Conservation (phyloP, 1,140 invertebrate species). For the Achroia grisella region DNA sequence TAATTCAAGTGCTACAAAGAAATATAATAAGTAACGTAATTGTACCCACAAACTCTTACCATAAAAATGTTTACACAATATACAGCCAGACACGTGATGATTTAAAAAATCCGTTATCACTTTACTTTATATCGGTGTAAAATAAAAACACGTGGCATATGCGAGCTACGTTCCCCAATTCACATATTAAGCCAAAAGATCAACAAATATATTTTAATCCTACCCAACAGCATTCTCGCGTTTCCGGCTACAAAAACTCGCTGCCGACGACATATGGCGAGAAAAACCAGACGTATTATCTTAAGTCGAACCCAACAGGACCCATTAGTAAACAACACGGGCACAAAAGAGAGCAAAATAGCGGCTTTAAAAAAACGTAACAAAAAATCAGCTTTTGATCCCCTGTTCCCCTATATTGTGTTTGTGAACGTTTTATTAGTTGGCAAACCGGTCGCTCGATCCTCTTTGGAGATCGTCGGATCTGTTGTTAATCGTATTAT, state of each 20-base stretch:
- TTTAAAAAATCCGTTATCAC: constrained; percentile 31
- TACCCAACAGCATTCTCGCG: constrained; percentile 54
- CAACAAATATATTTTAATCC: constrained; percentile 71
- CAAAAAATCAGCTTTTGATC: constrained; percentile 71
- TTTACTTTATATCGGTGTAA: constrained; percentile 19
- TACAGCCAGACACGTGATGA: constrained; percentile 8
- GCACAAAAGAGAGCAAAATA: constrained; percentile 71
- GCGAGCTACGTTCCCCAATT: constrained; percentile 24
- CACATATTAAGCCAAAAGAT: constrained; percentile 59
- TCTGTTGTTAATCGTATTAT: too few relatives aligned
- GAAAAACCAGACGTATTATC: constrained; percentile 70
- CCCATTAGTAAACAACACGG: constrained; percentile 72
- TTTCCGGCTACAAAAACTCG: constrained; percentile 65
- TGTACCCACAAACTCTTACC: too few relatives aligned
- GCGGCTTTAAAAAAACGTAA: constrained; percentile 64
- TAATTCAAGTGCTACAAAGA: too few relatives aligned
- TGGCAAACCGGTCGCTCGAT: constrained; percentile 47
- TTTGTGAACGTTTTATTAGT: constrained; percentile 68
- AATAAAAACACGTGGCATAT: constrained; percentile 32
- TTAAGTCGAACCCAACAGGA: constrained; percentile 72
- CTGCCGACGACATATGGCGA: constrained; percentile 58
- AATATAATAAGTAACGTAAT: too few relatives aligned
- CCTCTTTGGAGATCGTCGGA: constrained; percentile 17
- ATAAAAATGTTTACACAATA: too few relatives aligned
- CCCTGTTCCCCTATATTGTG: constrained; percentile 55